These are phyloP conservation scores for Pinctada fucata DNA, from an alignment of 2,888 invertebrate species.

Conservation along the genomic window DNA sequence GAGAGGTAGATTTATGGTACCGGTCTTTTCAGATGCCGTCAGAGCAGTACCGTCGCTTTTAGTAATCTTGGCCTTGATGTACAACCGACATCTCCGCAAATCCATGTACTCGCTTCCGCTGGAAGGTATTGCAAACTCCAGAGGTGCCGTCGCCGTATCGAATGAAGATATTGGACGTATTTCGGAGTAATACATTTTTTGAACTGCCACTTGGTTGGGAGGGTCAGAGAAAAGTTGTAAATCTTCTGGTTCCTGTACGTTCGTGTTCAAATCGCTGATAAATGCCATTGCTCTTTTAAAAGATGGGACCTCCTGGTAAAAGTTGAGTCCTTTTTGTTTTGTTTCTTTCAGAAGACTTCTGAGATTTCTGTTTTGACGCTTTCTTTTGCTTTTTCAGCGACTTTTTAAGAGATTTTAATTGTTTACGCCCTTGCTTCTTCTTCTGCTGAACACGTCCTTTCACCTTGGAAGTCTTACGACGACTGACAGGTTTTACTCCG, in stretches of 20 bases:
- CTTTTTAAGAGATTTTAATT: not conserved
- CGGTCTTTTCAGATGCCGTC: too few species aligned
- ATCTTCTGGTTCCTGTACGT: conserved; percentile 1
- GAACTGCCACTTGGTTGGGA: too few species aligned
- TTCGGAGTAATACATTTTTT: conserved; percentile 23
- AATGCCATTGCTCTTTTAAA: conserved; percentile 19
- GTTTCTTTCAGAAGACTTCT: too few species aligned
- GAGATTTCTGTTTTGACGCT: too few species aligned
- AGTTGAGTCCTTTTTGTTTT: not conserved
- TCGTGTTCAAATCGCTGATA: conserved; percentile 10
- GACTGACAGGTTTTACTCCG: not conserved
- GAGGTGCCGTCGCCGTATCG: too few species aligned
- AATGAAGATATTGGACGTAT: conserved; percentile 9
- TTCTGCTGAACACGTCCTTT: conserved; percentile 14
- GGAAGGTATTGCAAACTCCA: too few species aligned
- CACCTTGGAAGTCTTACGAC: not conserved
- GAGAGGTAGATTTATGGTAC: conserved; percentile 30
- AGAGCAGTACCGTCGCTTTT: too few species aligned
- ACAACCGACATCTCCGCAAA: too few species aligned
- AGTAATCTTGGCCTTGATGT: too few species aligned
- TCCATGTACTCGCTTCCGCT: too few species aligned
- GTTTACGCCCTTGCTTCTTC: conserved; percentile 11
- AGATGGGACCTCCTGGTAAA: conserved; percentile 1
- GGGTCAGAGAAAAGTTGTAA: not conserved
- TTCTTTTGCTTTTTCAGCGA: not conserved